These are phyloP conservation scores for Tupiocoris notatus DNA, from an alignment of 2,888 invertebrate species.

Conservation along the genomic window DNA sequence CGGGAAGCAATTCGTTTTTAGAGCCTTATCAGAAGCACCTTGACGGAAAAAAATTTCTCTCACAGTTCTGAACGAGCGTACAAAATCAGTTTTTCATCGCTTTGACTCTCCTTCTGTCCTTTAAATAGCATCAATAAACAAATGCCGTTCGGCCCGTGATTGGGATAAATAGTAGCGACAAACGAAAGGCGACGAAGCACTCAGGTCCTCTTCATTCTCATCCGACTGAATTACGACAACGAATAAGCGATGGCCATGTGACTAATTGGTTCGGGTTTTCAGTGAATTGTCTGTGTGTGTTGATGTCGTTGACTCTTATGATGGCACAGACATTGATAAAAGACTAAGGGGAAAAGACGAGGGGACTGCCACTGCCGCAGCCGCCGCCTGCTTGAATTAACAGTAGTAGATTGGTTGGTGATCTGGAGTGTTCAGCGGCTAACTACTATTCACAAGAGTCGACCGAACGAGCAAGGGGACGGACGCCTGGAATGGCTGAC, in stretches of 20 bases:
- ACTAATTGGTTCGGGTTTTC: slow-evolving; percentile 30
- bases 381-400: neutral
- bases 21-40: too few relatives aligned
- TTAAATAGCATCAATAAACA: too few relatives aligned
- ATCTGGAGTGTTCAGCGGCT: neutral
- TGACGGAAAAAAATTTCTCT: too few relatives aligned
- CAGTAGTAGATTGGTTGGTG: neutral
- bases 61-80: too few relatives aligned
- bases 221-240: slow-evolving; percentile 10
- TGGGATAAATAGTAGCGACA: neutral
- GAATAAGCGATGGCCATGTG: slow-evolving; percentile 23
- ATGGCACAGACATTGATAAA: neutral
- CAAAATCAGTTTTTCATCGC: too few relatives aligned
- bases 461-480: neutral
- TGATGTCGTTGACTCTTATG: neutral
- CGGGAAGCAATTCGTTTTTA: too few relatives aligned
- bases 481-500: neutral
- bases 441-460: neutral
- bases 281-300: slow-evolving; percentile 18
- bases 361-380: neutral
- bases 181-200: neutral
- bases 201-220: neutral
- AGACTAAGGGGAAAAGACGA: neutral
- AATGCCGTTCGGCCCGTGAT: neutral
- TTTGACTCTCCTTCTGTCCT: too few relatives aligned